Evolutionary conservation across 2,797 vertebrate genomes (phyloP).

Genomic region (Malacoctenus gilli): DNA sequence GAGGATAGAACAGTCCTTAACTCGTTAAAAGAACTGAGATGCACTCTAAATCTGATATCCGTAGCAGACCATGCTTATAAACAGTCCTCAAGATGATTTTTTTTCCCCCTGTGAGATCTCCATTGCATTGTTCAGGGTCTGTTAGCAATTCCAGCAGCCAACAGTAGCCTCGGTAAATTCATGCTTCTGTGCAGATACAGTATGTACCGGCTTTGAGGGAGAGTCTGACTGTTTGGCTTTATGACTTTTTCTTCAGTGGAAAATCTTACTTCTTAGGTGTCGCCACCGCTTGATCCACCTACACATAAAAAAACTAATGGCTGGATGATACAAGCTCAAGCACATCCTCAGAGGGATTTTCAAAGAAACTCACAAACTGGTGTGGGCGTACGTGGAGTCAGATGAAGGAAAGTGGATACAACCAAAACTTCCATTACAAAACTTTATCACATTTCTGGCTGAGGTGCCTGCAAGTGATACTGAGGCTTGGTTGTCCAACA

Average conservation of each 20-base stretch:
- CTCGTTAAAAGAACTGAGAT: no score
- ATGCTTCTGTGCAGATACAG: conserved; percentile 2
- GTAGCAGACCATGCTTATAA: no score
- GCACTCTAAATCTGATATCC: no score
- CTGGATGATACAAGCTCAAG: conserved; percentile 45
- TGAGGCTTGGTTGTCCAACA: conserved; percentile 10
- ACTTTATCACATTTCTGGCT: conserved; percentile 26
- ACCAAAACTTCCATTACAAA: conserved; percentile 40
- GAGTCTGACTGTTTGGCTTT: conserved; percentile 28
- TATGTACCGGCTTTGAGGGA: conserved; percentile 30
- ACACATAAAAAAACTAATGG: conserved; percentile 40
- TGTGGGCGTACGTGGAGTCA: conserved; percentile 44
- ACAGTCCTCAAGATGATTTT: no score
- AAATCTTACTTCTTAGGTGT: conserved; percentile 38
- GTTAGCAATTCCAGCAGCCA: no score
- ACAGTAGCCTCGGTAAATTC: not conserved
- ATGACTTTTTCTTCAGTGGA: conserved; percentile 39
- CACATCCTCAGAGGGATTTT: conserved; percentile 47
- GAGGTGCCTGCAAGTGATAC: not conserved
- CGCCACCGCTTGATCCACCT: conserved; percentile 48
- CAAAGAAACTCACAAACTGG: conserved; percentile 42
- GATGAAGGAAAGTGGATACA: conserved; percentile 30
- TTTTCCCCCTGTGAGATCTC: no score
- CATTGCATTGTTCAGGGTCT: no score
- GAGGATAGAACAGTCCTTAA: no score